Base-by-base conservation (phyloP, 92 coral and sea anemone species). In the Porites evermanni region DNA sequence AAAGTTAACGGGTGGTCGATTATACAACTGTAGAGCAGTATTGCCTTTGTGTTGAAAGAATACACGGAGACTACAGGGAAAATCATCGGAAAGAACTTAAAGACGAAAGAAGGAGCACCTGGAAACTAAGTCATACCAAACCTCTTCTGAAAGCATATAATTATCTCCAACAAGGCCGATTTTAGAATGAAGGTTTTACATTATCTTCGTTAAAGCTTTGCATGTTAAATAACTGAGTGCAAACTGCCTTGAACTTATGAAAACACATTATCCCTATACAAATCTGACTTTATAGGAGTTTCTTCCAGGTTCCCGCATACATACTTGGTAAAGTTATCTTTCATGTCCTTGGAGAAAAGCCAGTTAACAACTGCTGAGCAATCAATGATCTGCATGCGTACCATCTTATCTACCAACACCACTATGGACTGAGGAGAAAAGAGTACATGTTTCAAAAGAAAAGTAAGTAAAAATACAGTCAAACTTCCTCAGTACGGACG, bases 271-370 rank as follows among this genome's bases (percentile, higher is more conserved):
- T 56, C 13, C 16, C 61, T 4, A 56, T 11, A 17, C 61, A 11
- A 56, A 56, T 11, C 61, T 56, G 16, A n/a, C 17, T 63, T 3
- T 63, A 8, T 51, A 10, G 56, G 47, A 13, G 50, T 23, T 26
- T 53, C 54, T 16, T 12, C 16, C 8, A 29, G 1, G 13, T 12
- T 32, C 29, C 59, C 52, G 5, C 64, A 52, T 67, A 71, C 80
- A n/a, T 74, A 97, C 99, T 94, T 95, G 79, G 93, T 92, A 58
- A 97, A 95, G 81, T 95, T 91, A 2, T 90, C 91, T 29, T 92
- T 93, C 99, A 95, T 93, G 83, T 97, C 99, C 83, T 95, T 95
- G 51, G 95, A 93, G 19, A 97, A 83, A 53, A 97, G 96, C 99
- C 99, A 97, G 93, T 97, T 97, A 53, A 95, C 91, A 50, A 97